Base-by-base conservation (phyloP, 2,113 vertebrate species). In the Elgaria multicarinata region DNA sequence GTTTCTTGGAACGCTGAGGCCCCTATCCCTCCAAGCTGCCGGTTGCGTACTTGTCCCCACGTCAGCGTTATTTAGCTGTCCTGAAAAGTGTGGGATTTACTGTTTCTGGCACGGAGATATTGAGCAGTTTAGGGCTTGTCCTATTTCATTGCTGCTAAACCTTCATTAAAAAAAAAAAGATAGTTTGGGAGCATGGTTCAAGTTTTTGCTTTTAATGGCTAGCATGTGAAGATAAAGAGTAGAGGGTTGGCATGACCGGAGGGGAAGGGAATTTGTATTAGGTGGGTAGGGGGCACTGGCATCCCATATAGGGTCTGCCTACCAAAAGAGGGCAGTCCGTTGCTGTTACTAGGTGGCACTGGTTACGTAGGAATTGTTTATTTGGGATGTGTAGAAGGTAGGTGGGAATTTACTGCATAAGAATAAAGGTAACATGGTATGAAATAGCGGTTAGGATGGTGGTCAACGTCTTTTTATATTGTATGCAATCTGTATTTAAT, bases 1-100 rank as follows among this genome's bases (percentile, higher is more conserved):
- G 91, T 96, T 95, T 95, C 88, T 67, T 55, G 18, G 0, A 1
- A 81, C 90, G 90, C 72, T 83, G 89, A 83, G 92, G 91, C 64
- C 44, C 55, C 0, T 10, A 0, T 7, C 87, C 85, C 92, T 91
- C 93, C 87, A 74, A 81, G 42, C 69, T 82, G 20, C 87, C 88
- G 31, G 50, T n/a, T 14, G 71, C 8, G 9, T 18, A 24, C 36
- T 31, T 28, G 67, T n/a, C 6, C n/a, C 6, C 3, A 75, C 58
- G n/a, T 58, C 28, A 22, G 84, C 36, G 46, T 2, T 1, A 2
- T 67, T 72, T 36, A 74, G 88, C 83, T 88, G 76, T 76, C 10
- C 62, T 76, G 18, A 0, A 7, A 0, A 36, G 44, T 2, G 0
- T 20, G 39, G 90, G 62, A 1, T 69, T 83, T 87, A 13, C 84